Conservation (phyloP, 2,113 vertebrate genomes). For the Telmatochromis sp. region DNA sequence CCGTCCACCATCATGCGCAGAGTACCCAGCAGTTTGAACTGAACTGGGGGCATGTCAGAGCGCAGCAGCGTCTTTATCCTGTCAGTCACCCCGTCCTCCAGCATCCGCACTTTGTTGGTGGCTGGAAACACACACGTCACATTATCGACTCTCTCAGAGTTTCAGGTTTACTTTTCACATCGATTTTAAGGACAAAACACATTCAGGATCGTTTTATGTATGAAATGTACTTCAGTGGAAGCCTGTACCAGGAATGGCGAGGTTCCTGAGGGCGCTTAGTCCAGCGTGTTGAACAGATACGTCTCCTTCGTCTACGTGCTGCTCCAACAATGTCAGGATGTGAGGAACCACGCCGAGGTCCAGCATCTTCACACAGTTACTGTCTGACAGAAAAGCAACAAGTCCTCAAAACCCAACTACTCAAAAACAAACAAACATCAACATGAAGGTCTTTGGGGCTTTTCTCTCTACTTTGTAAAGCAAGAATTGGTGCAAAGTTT, state of each 20-base stretch:
- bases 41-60: conserved; percentile 80
- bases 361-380: conserved; percentile 81
- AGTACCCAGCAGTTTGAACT: conserved; percentile 82
- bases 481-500: neutral
- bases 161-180: neutral
- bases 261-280: conserved; percentile 81
- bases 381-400: conserved; percentile 64
- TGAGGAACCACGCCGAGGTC: conserved; percentile 79
- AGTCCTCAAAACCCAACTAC: neutral
- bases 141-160: neutral
- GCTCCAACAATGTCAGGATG: conserved; percentile 80
- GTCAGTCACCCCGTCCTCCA: conserved; percentile 75
- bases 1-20: conserved; percentile 83
- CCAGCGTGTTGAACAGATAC: conserved; percentile 82
- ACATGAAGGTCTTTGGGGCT: neutral
- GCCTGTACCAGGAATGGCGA: conserved; percentile 77
- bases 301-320: conserved; percentile 74
- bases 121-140: conserved; percentile 27
- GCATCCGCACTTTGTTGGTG: conserved; percentile 78
- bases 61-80: conserved; percentile 76
- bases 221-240: neutral
- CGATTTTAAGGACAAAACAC: neutral
- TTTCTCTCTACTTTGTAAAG: neutral
- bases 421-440: neutral
- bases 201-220: neutral